phyloP scores from a whole-genome alignment of 2,888 invertebrate genomes.

The Meliscaeva auricollis region DNA sequence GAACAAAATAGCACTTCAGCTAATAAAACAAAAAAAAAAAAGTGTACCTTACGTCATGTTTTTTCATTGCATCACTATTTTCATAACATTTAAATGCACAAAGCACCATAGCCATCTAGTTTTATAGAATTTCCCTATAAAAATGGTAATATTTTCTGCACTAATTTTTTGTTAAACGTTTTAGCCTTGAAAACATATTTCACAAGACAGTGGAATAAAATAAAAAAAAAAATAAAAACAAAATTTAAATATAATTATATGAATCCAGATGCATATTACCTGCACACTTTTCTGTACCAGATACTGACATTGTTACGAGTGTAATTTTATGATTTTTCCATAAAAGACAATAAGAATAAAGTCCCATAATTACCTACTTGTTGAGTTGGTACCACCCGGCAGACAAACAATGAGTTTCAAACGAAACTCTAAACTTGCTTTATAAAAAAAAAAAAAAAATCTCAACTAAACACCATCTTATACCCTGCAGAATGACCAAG shows the following conservation, averaged over 20 bases:
- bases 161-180: slow-evolving; percentile 45
- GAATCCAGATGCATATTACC: slow-evolving; percentile 22
- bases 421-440: slow-evolving; percentile 29
- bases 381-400: slow-evolving; percentile 12
- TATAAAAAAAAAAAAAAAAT: not conserved
- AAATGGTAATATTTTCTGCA: slow-evolving; percentile 28
- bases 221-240: not conserved
- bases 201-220: slow-evolving; percentile 18
- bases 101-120: too few relatives aligned
- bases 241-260: slow-evolving; percentile 60
- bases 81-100: not conserved
- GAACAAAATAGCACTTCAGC: too few relatives aligned
- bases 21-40: too few relatives aligned
- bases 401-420: slow-evolving; percentile 32
- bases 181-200: slow-evolving; percentile 48
- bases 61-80: too few relatives aligned
- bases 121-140: not conserved
- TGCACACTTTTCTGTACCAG: slow-evolving; percentile 27
- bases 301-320: slow-evolving; percentile 42
- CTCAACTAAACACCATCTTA: not conserved
- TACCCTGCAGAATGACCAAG: slow-evolving; percentile 49
- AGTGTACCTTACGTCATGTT: too few relatives aligned
- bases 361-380: slow-evolving; percentile 41
- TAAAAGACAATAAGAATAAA: slow-evolving; percentile 63
- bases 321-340: not conserved